Conservation (phyloP, 37 sponge, comb jelly and placozoan species). For the Geodia barretti region DNA sequence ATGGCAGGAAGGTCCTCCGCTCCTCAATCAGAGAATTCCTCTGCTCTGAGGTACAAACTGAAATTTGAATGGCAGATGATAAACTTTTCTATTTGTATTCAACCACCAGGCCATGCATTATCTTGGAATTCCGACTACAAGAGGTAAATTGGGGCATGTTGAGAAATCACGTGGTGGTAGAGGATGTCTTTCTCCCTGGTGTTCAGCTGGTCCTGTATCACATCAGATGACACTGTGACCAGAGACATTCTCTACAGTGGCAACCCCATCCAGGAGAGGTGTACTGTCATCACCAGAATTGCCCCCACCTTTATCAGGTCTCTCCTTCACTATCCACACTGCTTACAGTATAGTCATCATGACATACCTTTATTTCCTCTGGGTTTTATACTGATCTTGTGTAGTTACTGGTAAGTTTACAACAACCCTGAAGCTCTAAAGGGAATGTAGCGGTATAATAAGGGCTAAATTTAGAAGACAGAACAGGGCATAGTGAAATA, state of each 20-base stretch:
- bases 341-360: no score
- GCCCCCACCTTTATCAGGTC: constrained; percentile 93
- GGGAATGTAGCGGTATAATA: no score
- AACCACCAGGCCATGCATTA: constrained; percentile 93
- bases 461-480: no score
- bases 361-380: no score
- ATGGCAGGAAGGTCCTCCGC: constrained; percentile 96
- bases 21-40: constrained; percentile 95
- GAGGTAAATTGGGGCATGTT: constrained; percentile 83
- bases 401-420: no score
- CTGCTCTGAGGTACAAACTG: constrained; percentile 86
- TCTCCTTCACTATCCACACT: no score
- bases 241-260: constrained; percentile 91
- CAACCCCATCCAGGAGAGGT: constrained; percentile 77
- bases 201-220: constrained; percentile 87
- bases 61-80: not conserved
- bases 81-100: not conserved
- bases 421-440: no score
- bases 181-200: not conserved
- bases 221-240: constrained; percentile 77
- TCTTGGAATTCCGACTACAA: constrained; percentile 91
- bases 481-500: no score
- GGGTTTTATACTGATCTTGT: no score
- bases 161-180: no score
- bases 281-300: constrained; percentile 83